Percentiles rank a stretch among this genome's conserved stretches.
Evolutionary conservation across 2,888 invertebrate genomes (phyloP).

Genomic region (Torymus texanus): DNA sequence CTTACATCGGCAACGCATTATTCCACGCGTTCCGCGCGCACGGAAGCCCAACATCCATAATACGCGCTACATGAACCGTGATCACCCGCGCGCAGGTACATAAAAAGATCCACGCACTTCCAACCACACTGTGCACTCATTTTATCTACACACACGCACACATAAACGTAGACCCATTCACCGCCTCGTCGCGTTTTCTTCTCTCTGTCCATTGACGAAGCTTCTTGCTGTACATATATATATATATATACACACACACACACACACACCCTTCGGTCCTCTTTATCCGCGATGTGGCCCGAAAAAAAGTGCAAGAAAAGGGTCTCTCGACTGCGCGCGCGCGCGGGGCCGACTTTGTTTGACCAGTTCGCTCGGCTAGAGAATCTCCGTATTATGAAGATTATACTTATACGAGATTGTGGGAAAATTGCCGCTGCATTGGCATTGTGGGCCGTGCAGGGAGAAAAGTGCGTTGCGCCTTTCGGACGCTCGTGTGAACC

Average conservation of each 20-base stretch:
- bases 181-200: conserved; percentile 7
- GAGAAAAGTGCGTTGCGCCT: conserved; percentile 15
- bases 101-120: no score
- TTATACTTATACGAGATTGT: conserved; percentile 28
- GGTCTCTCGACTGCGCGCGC: conserved; percentile 30
- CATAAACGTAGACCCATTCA: background rate
- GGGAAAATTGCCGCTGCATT: conserved; percentile 65
- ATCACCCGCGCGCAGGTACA: no score
- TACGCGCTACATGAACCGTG: no score
- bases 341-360: conserved; percentile 45
- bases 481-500: no score
- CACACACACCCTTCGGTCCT: no score
- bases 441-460: conserved; percentile 45
- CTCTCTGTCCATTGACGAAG: conserved; percentile 11
- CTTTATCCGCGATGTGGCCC: background rate
- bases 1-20: no score
- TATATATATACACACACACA: no score
- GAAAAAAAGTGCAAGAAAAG: conserved; percentile 43
- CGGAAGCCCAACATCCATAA: no score
- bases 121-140: background rate
- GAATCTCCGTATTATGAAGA: conserved; percentile 21
- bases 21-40: no score
- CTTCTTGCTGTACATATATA: no score
- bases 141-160: background rate
- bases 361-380: conserved; percentile 30